Evolutionary conservation across 2,113 vertebrate species (phyloP).

Genomic region (Ictidomys tridecemlineatus): DNA sequence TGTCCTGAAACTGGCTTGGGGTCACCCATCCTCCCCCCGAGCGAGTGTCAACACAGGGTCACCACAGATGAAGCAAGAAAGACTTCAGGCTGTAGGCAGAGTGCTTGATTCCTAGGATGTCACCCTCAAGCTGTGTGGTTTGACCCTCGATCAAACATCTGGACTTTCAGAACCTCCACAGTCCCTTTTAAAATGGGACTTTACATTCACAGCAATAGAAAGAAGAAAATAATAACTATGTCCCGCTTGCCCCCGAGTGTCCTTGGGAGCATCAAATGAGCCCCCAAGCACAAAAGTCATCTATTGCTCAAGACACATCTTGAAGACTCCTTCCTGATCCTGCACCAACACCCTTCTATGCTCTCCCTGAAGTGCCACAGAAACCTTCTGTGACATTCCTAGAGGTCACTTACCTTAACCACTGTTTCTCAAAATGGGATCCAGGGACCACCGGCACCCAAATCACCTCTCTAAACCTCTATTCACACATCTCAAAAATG

Average conservation of each 20-base stretch:
- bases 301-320: not conserved
- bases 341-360: not conserved
- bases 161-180: not conserved
- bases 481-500: conserved; percentile 13
- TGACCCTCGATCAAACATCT: not conserved
- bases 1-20: not conserved
- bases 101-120: not conserved
- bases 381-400: not conserved
- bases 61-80: not conserved
- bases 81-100: not conserved
- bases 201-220: not conserved
- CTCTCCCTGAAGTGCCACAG: not conserved
- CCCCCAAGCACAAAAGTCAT: not conserved
- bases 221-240: fast-evolving
- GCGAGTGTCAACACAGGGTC: not conserved
- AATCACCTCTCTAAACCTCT: not conserved
- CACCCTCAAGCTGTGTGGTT: not conserved
- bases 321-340: not conserved
- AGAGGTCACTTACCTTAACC: not conserved
- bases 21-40: not conserved
- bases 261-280: not conserved
- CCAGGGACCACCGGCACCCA: not conserved
- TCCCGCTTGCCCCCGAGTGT: not conserved
- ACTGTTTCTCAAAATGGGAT: not conserved
- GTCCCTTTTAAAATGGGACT: not conserved